Evolutionary conservation across 2,797 vertebrate species (phyloP).

Genomic region (Euthynnus affinis): DNA sequence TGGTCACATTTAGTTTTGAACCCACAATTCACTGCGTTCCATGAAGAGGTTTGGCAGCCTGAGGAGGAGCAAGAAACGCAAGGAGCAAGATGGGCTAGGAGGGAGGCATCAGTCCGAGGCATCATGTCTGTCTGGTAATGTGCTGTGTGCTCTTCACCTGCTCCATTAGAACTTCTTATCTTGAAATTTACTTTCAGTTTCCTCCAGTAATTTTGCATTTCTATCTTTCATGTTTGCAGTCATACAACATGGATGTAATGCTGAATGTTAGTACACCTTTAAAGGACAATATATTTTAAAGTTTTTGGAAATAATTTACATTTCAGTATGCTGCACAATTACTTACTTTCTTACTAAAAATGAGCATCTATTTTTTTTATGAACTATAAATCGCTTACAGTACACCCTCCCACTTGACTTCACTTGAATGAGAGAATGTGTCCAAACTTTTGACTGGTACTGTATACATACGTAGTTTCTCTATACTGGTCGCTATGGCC

Average conservation of each 20-base stretch:
- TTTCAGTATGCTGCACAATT: neutral
- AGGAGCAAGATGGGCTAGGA: conserved; percentile 88
- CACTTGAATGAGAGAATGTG: too few relatives aligned
- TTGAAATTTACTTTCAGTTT: neutral
- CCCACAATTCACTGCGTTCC: conserved; percentile 74
- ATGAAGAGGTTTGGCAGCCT: conserved; percentile 98
- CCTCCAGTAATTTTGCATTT: neutral
- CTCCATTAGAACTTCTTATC: neutral
- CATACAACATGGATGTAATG: neutral
- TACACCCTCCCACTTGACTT: too few relatives aligned
- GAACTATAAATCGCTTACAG: too few relatives aligned
- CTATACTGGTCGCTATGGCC: conserved; percentile 10
- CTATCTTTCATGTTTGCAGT: neutral
- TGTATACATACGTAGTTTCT: neutral
- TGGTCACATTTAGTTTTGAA: conserved; percentile 78
- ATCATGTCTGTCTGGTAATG: conserved; percentile 90
- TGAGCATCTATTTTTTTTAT: too few relatives aligned
- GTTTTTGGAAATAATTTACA: neutral
- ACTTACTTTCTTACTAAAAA: too few relatives aligned
- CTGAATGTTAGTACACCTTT: neutral
- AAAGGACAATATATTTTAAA: neutral
- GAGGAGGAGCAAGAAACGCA: conserved; percentile 92
- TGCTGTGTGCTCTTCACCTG: conserved; percentile 7
- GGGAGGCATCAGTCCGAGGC: conserved; percentile 90
- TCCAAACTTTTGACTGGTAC: too few relatives aligned